Percentiles rank a stretch among this genome's conserved stretches.
These are phyloP conservation scores for Bhutanitis thaidina DNA, from an alignment of 2,888 invertebrate genomes.

Conservation along the genomic window DNA sequence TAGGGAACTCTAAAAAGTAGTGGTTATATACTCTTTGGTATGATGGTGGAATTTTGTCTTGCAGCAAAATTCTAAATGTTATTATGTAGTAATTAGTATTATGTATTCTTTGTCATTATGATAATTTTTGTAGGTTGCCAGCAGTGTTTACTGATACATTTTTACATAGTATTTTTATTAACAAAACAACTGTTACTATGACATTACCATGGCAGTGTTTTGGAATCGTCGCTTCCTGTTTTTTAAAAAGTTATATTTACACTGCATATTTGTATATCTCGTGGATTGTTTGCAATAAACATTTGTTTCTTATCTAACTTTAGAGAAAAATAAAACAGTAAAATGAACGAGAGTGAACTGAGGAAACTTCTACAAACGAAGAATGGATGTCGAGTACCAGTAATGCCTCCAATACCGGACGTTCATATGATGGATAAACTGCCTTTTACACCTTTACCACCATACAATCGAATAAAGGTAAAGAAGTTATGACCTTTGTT, in stretches of 20 bases:
- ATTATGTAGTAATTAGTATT: too few species aligned
- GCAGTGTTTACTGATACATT: neutral
- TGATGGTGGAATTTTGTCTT: too few species aligned
- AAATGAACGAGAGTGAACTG: conserved; percentile 67
- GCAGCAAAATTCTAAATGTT: too few species aligned
- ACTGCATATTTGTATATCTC: too few species aligned
- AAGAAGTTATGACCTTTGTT: neutral
- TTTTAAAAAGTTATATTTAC: neutral
- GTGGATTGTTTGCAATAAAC: too few species aligned
- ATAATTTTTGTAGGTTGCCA: too few species aligned
- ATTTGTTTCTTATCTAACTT: neutral
- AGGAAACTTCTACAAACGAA: conserved; percentile 65
- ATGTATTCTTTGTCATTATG: too few species aligned
- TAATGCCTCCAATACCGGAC: conserved; percentile 63
- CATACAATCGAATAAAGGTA: conserved; percentile 66
- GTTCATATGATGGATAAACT: conserved; percentile 55
- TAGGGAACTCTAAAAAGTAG: too few species aligned
- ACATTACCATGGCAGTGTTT: neutral
- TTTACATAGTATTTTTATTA: neutral
- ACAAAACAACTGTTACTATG: conserved; percentile 5
- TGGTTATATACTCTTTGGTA: too few species aligned
- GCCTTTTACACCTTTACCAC: conserved; percentile 60
- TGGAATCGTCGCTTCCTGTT: neutral
- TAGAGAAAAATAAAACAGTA: neutral
- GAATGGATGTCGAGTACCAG: conserved; percentile 64